These are phyloP conservation scores for Sceliomorpha sp. DNA, from an alignment of 2,888 invertebrate genomes.

Conservation along the genomic window DNA sequence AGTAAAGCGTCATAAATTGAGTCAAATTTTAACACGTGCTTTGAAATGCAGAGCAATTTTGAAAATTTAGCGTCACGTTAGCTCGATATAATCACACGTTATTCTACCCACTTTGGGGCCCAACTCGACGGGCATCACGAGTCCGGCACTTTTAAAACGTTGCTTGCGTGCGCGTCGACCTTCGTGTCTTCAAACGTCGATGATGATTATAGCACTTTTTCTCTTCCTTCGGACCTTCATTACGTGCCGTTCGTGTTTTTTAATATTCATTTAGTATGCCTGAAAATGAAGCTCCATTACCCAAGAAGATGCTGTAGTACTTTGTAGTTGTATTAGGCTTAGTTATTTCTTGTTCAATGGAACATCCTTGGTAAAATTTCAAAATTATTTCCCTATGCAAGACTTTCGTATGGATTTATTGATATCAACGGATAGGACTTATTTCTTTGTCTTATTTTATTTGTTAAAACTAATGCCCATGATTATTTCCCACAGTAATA, in stretches of 20 bases:
- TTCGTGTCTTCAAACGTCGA: slow-evolving; percentile 46
- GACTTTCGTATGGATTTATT: too few relatives aligned
- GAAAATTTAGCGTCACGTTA: slow-evolving; percentile 59
- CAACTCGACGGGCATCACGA: slow-evolving; percentile 28
- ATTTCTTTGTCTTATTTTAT: too few relatives aligned
- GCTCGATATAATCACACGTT: slow-evolving; percentile 67
- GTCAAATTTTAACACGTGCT: slow-evolving; percentile 59
- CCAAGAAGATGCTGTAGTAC: slow-evolving; percentile 42
- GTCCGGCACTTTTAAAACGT: slow-evolving; percentile 48
- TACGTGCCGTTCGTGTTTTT: slow-evolving; percentile 50
- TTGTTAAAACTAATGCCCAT: too few relatives aligned
- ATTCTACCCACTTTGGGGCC: slow-evolving; percentile 26
- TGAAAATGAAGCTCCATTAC: slow-evolving; percentile 52
- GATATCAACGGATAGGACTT: too few relatives aligned
- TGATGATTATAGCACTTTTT: slow-evolving; percentile 53
- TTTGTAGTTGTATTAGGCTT: slow-evolving; percentile 48
- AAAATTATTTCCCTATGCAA: too few relatives aligned
- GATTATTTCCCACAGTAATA: too few relatives aligned
- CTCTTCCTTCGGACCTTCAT: slow-evolving; percentile 45
- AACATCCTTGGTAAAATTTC: too few relatives aligned
- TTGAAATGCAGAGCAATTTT: slow-evolving; percentile 63
- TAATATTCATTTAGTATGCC: slow-evolving; percentile 50
- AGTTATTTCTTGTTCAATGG: too few relatives aligned
- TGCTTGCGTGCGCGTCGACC: slow-evolving; percentile 58
- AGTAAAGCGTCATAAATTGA: slow-evolving; percentile 64